A percentile compares a stretch with the other conserved stretches of the same genome.
Conservation (phyloP, 2,113 vertebrate species). For the Nansenia antarctica region DNA sequence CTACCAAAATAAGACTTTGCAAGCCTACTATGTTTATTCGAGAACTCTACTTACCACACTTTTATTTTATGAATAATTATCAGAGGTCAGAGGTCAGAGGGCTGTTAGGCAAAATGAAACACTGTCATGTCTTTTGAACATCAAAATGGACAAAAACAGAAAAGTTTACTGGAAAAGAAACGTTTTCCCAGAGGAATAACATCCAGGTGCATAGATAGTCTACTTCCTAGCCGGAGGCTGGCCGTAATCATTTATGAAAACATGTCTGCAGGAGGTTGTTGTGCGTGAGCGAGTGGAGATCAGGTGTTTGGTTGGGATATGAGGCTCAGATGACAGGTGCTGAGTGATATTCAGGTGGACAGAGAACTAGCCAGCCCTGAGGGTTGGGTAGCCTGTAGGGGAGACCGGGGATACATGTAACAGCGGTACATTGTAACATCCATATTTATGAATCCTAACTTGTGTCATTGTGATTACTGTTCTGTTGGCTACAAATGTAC, state of each 20-base stretch:
- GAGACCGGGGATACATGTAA: no score
- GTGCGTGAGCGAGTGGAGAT: slow-evolving; percentile 25
- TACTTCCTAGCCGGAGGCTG: neutral
- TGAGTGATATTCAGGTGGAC: slow-evolving; percentile 48
- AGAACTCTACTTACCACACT: neutral
- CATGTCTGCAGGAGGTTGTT: slow-evolving; percentile 1
- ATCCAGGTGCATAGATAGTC: neutral
- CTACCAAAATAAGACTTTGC: no score
- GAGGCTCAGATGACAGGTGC: slow-evolving; percentile 38
- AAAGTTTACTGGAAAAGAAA: neutral
- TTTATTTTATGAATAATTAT: neutral
- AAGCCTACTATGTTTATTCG: no score
- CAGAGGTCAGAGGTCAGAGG: slow-evolving; percentile 10
- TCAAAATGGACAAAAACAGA: slow-evolving; percentile 1
- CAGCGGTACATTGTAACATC: no score
- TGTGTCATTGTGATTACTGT: no score
- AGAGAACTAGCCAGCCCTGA: slow-evolving; percentile 31
- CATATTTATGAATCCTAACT: no score
- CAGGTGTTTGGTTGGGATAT: slow-evolving; percentile 51
- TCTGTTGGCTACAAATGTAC: no score
- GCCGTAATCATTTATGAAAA: neutral
- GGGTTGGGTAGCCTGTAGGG: slow-evolving; percentile 32
- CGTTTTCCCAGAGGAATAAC: neutral
- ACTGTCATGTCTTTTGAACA: slow-evolving; percentile 9
- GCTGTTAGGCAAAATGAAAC: slow-evolving; percentile 1